Percentiles rank a stretch among this genome's conserved stretches.
These are phyloP conservation scores for Drosophila mojavensis DNA, from an alignment of 1,140 invertebrate genomes.

Conservation along the genomic window DNA sequence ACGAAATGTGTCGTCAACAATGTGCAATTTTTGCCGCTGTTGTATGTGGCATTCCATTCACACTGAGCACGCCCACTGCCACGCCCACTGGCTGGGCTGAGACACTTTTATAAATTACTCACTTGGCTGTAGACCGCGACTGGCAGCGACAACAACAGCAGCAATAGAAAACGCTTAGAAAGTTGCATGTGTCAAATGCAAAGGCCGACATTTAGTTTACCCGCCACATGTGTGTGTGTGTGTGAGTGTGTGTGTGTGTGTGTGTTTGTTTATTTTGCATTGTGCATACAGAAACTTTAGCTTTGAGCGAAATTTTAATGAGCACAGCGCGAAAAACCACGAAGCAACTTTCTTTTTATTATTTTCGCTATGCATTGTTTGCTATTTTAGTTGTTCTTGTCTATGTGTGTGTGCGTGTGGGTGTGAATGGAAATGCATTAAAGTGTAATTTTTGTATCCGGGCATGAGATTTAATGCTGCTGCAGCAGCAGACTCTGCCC, in stretches of 20 bases:
- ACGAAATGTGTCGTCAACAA: slow-evolving; percentile 69
- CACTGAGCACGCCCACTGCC: slow-evolving; percentile 14
- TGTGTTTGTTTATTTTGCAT: slow-evolving; percentile 33
- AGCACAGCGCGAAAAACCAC: slow-evolving; percentile 56
- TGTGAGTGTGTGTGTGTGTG: slow-evolving; percentile 34
- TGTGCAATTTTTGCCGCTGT: slow-evolving; percentile 53
- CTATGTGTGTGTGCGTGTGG: slow-evolving; percentile 6
- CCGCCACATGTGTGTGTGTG: slow-evolving; percentile 9
- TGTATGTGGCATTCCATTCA: slow-evolving; percentile 32
- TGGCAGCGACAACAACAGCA: neutral
- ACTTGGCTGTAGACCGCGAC: slow-evolving; percentile 58
- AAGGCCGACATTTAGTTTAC: slow-evolving; percentile 39
- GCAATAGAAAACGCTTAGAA: slow-evolving; percentile 42
- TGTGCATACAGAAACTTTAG: slow-evolving; percentile 48
- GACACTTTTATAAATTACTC: slow-evolving; percentile 77
- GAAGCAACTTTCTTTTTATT: slow-evolving; percentile 74
- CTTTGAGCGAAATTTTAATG: slow-evolving; percentile 73
- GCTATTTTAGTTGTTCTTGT: slow-evolving; percentile 41
- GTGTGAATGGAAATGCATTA: slow-evolving; percentile 54
- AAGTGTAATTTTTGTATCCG: slow-evolving; percentile 79
- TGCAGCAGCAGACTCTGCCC: slow-evolving; percentile 6
- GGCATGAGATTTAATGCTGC: slow-evolving; percentile 30
- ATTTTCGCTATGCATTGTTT: slow-evolving; percentile 61
- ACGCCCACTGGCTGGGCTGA: slow-evolving; percentile 26
- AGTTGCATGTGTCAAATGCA: slow-evolving; percentile 60